These are phyloP conservation scores for Peromyscus nudipes DNA, from an alignment of 2,797 vertebrate genomes.

Conservation along the genomic window DNA sequence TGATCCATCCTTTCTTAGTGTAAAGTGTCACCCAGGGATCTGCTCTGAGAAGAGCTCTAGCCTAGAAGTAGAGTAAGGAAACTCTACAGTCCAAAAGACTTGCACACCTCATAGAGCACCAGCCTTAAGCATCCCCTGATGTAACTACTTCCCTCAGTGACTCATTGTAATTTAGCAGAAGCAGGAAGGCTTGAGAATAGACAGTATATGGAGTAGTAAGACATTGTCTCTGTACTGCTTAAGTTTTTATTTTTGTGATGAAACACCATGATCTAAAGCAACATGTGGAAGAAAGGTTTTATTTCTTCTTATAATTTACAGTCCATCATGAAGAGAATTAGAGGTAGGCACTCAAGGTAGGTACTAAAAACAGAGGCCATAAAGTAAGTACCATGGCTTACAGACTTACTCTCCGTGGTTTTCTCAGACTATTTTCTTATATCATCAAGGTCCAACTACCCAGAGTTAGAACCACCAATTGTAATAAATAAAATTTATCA, in stretches of 20 bases:
- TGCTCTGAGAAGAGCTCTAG: no score
- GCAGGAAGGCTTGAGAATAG: no score
- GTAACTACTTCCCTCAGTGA: accelerated
- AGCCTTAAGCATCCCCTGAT: background rate
- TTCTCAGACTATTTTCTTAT: background rate
- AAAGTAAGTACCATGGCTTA: background rate
- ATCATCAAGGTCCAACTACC: background rate
- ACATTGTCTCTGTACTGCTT: background rate
- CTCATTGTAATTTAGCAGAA: background rate
- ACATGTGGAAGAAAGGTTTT: no score
- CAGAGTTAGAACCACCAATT: background rate
- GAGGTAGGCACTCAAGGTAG: background rate
- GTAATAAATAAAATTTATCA: no score
- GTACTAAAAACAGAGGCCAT: background rate
- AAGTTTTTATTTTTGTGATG: background rate
- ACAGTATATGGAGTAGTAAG: background rate
- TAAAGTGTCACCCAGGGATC: background rate
- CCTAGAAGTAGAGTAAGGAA: background rate
- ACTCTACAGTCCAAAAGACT: accelerated
- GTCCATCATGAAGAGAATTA: no score
- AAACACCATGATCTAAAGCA: background rate
- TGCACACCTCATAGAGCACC: background rate
- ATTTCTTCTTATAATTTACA: background rate
- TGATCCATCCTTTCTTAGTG: accelerated
- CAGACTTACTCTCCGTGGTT: accelerated